These are phyloP conservation scores for Phaedon cochleariae DNA, from an alignment of 2,888 invertebrate species.

Conservation along the genomic window DNA sequence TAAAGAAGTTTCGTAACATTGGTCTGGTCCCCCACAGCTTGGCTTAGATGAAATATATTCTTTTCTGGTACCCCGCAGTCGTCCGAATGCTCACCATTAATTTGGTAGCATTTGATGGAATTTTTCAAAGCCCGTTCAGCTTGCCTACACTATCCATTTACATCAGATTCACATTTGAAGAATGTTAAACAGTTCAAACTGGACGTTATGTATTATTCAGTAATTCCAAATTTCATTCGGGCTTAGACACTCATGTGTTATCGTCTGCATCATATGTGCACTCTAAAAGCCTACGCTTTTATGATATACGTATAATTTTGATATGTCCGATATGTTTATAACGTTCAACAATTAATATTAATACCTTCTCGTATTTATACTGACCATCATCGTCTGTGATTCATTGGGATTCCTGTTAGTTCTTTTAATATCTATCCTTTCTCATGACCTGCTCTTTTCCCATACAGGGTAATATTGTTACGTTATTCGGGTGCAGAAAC, in stretches of 20 bases:
- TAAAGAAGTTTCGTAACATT: constrained; percentile 32
- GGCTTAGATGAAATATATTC: constrained; percentile 42
- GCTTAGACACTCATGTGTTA: not conserved
- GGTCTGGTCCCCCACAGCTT: constrained; percentile 32
- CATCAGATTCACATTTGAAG: constrained; percentile 41
- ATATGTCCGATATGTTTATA: not conserved
- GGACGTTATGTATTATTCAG: constrained; percentile 10
- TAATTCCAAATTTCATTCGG: constrained; percentile 1
- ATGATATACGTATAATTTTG: not conserved
- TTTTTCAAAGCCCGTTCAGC: constrained; percentile 34
- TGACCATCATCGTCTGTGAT: not conserved
- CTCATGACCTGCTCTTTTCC: too few species aligned
- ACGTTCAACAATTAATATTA: not conserved
- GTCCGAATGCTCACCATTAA: constrained; percentile 46
- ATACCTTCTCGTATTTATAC: not conserved
- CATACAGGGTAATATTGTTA: too few species aligned
- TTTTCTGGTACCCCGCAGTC: constrained; percentile 41
- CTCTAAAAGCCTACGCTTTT: not conserved
- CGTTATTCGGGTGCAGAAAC: too few species aligned
- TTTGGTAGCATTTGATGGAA: constrained; percentile 43
- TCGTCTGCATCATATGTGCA: not conserved
- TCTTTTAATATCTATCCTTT: not conserved
- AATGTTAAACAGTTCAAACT: constrained; percentile 26
- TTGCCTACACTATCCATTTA: constrained; percentile 34
- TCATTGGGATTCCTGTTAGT: not conserved